These are phyloP conservation scores for Gallinago media DNA, from an alignment of 2,113 vertebrate genomes.

Conservation along the genomic window DNA sequence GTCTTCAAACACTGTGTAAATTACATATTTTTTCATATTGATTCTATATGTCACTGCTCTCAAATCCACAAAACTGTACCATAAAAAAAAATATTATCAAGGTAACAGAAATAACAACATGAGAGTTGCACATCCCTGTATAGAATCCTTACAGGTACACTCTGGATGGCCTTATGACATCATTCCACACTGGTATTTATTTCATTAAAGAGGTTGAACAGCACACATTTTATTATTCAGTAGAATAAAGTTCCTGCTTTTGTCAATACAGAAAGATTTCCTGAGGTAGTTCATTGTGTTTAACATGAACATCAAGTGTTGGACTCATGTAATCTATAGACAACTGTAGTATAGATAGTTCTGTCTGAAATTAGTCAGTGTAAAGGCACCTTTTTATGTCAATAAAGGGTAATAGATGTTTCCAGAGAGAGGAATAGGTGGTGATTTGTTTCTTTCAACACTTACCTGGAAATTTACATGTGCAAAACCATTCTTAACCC, in stretches of 20 bases:
- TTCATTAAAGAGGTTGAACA: not conserved
- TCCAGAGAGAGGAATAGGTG: not conserved
- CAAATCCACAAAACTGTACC: not conserved
- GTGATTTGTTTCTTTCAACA: not conserved
- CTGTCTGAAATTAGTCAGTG: not conserved
- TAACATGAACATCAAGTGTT: not conserved
- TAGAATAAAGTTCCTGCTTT: not conserved
- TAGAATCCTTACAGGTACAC: not conserved
- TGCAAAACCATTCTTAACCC: not conserved
- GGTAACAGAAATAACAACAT: not conserved
- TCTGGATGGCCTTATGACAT: not conserved
- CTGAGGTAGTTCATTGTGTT: not conserved
- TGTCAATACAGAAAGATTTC: not conserved
- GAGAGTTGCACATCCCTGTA: not conserved
- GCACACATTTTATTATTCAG: not conserved
- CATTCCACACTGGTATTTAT: not conserved
- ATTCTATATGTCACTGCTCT: not conserved
- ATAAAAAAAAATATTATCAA: not conserved
- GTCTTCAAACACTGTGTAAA: not conserved
- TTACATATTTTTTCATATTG: not conserved
- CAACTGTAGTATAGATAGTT: not conserved
- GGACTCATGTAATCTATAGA: not conserved
- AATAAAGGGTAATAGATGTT: not conserved
- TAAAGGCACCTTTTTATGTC: not conserved
- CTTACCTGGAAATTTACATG: not conserved